Evolutionary conservation across 2,888 invertebrate genomes (phyloP).

Genomic region (Heliconius cydno): DNA sequence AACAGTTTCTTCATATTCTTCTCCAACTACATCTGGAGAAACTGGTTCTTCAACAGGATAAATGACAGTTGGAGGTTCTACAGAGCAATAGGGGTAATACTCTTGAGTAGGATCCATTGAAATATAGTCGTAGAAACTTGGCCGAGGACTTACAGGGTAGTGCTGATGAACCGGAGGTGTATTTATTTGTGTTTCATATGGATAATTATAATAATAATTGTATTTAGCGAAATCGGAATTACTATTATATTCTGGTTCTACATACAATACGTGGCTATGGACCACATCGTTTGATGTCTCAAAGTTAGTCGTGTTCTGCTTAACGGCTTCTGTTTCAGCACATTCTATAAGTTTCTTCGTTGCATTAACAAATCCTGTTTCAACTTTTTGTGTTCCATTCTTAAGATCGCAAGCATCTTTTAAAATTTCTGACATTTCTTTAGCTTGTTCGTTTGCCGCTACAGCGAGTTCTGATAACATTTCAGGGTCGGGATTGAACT

Average conservation of each 20-base stretch:
- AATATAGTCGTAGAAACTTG: conserved; percentile 68
- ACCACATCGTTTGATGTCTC: not conserved
- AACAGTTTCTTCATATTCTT: conserved; percentile 73
- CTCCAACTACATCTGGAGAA: conserved; percentile 68
- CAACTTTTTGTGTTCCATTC: conserved; percentile 55
- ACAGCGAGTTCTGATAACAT: conserved; percentile 69
- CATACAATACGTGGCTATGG: conserved; percentile 38
- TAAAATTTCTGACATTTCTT: conserved; percentile 66
- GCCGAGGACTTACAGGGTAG: conserved; percentile 62
- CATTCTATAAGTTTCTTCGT: conserved; percentile 13
- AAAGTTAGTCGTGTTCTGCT: not conserved
- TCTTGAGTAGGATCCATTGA: conserved; percentile 60
- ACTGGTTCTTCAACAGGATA: conserved; percentile 60
- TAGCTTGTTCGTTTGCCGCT: conserved; percentile 70
- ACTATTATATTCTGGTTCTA: conserved; percentile 46
- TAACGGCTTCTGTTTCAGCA: not conserved
- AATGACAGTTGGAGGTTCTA: conserved; percentile 61
- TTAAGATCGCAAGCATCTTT: conserved; percentile 61
- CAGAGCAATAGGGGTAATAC: conserved; percentile 58
- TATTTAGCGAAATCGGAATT: conserved; percentile 43
- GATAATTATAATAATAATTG: conserved; percentile 55
- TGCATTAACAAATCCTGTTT: conserved; percentile 15
- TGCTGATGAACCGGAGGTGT: conserved; percentile 56
- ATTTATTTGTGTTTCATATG: conserved; percentile 63
- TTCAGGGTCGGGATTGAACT: conserved; percentile 73